These are phyloP conservation scores for Pyralis farinalis DNA, from an alignment of 2,888 invertebrate genomes.

Conservation along the genomic window DNA sequence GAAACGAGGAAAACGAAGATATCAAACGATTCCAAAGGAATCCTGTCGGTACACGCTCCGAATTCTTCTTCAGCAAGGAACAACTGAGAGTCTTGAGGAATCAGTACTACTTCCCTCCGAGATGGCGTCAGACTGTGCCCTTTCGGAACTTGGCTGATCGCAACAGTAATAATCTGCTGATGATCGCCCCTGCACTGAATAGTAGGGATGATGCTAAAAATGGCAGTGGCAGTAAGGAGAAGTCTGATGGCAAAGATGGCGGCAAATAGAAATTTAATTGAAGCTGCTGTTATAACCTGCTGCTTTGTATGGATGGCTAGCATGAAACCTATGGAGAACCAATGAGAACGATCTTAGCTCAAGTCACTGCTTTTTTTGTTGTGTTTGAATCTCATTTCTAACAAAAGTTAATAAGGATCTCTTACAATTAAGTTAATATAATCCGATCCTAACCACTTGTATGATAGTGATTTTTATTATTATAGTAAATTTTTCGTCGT, in stretches of 20 bases:
- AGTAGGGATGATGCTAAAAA: conserved; percentile 43
- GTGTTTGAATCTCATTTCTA: too few species aligned
- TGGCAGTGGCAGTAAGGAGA: conserved; percentile 24
- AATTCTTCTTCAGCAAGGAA: conserved; percentile 58
- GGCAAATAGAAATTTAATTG: conserved; percentile 28
- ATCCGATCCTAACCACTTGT: too few species aligned
- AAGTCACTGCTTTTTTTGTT: too few species aligned
- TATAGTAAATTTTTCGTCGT: too few species aligned
- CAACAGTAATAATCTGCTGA: conserved; percentile 84
- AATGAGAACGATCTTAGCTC: too few species aligned
- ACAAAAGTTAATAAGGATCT: too few species aligned
- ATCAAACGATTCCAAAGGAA: conserved; percentile 35
- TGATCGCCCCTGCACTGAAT: conserved; percentile 82
- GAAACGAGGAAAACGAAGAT: conserved; percentile 69
- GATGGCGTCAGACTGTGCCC: conserved; percentile 71
- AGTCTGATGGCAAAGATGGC: conserved; percentile 27
- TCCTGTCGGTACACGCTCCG: conserved; percentile 34
- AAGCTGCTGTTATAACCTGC: too few species aligned
- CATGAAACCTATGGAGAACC: too few species aligned
- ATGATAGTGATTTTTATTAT: too few species aligned
- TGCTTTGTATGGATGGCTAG: too few species aligned
- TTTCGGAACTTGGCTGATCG: conserved; percentile 74
- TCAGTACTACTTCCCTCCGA: conserved; percentile 60
- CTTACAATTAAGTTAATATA: too few species aligned
- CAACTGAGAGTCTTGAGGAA: conserved; percentile 56